Evolutionary conservation across 2,888 invertebrate genomes (phyloP).

Genomic region (Tetanocera ferruginea): DNA sequence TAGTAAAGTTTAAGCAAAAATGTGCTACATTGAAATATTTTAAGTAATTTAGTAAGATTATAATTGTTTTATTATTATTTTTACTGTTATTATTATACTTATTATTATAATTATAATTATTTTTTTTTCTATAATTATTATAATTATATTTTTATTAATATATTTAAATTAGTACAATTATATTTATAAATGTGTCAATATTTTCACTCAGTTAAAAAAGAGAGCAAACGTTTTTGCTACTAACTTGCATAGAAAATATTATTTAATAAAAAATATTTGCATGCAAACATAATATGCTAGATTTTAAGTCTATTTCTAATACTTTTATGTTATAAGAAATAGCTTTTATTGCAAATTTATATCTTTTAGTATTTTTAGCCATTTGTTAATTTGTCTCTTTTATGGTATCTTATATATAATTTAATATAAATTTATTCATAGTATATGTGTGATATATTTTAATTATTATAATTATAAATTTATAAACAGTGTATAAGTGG

Average conservation of each 20-base stretch:
- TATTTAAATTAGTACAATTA: conserved; percentile 32
- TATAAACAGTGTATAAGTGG: too few relatives aligned
- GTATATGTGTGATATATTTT: conserved; percentile 34
- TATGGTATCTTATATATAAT: background rate
- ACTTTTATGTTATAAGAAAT: too few relatives aligned
- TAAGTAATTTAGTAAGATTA: background rate
- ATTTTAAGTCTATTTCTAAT: too few relatives aligned
- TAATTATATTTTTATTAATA: conserved; percentile 7
- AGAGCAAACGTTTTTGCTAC: too few relatives aligned
- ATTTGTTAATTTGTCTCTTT: conserved; percentile 4
- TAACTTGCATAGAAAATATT: too few relatives aligned
- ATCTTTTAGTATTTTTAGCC: background rate
- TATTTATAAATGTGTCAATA: conserved; percentile 26
- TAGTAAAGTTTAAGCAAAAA: background rate
- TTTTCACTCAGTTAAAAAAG: background rate
- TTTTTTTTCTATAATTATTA: too few relatives aligned
- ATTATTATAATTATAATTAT: conserved; percentile 31
- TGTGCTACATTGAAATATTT: background rate
- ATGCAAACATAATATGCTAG: background rate
- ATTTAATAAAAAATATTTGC: background rate
- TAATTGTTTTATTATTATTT: background rate
- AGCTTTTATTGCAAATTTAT: too few relatives aligned
- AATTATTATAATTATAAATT: background rate
- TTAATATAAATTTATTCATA: background rate
- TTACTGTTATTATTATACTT: conserved; percentile 4